A percentile compares a stretch with the other conserved stretches of the same genome.
Evolutionary conservation across 2,797 vertebrate genomes (phyloP).

Genomic region (Brachymystax lenok): DNA sequence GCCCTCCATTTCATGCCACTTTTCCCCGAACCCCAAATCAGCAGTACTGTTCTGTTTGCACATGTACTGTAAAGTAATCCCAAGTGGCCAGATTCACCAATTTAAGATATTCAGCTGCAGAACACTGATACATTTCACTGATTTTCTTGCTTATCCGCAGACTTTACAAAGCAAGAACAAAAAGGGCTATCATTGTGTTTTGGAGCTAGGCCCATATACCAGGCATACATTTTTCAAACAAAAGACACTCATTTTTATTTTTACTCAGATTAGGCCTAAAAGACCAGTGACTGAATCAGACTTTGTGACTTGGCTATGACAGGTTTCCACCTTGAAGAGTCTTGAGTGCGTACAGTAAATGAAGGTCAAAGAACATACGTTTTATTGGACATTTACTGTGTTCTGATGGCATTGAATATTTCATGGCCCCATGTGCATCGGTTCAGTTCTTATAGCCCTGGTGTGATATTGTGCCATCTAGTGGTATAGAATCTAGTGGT

Average conservation of each 20-base stretch:
- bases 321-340: constrained; percentile 16
- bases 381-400: neutral
- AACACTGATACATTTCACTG: neutral
- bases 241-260: constrained; percentile 23
- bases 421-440: too few species aligned
- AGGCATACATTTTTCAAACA: constrained; percentile 17
- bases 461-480: too few species aligned
- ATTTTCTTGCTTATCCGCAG: neutral
- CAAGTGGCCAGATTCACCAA: too few species aligned
- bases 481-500: too few species aligned
- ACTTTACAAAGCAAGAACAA: neutral
- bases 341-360: neutral
- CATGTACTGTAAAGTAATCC: neutral
- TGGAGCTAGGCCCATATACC: neutral
- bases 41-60: neutral
- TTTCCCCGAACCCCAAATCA: neutral
- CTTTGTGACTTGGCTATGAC: constrained; percentile 6
- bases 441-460: too few species aligned
- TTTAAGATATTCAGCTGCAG: neutral
- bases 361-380: neutral
- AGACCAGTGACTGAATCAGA: neutral
- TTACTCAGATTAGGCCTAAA: neutral
- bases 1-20: neutral
- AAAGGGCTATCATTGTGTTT: neutral
- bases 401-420: neutral